Evolutionary conservation across 1,140 invertebrate genomes (phyloP).

Genomic region (Glossosoma conforme): DNA sequence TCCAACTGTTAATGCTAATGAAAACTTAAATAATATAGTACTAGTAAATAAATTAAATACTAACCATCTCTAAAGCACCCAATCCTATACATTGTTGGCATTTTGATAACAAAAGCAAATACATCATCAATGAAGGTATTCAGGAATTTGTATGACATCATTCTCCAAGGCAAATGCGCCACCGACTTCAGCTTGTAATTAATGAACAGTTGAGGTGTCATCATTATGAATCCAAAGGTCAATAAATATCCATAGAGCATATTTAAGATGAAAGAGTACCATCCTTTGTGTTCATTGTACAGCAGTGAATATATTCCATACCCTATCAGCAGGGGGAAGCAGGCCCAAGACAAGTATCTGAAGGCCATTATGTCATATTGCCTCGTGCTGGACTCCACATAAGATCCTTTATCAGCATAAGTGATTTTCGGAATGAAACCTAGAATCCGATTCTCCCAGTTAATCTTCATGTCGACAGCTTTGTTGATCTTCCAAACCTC

Average conservation of each 20-base stretch:
- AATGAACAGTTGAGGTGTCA: constrained; percentile 99
- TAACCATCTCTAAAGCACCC: constrained; percentile 95
- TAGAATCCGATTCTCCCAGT: constrained; percentile 66
- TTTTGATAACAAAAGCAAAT: constrained; percentile 99
- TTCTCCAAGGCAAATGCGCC: constrained; percentile 97
- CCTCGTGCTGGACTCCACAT: constrained; percentile 92
- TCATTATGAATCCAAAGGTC: constrained; percentile 99
- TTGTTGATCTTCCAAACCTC: constrained; percentile 99
- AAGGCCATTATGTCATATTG: constrained; percentile 95
- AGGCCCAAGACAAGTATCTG: constrained; percentile 91
- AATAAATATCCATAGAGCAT: constrained; percentile 98
- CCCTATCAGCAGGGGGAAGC: constrained; percentile 87
- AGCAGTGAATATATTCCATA: constrained; percentile 96
- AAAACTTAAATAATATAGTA: no score
- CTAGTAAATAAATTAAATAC: no score
- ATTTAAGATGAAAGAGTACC: constrained; percentile 91
- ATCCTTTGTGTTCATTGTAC: constrained; percentile 97
- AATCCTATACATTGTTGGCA: constrained; percentile 94
- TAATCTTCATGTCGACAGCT: constrained; percentile 80
- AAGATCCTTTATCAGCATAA: constrained; percentile 93
- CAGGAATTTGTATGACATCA: constrained; percentile 99
- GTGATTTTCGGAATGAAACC: constrained; percentile 77
- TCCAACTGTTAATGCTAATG: no score
- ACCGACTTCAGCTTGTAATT: constrained; percentile 99
- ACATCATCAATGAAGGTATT: constrained; percentile 99